Conservation (phyloP, 2,888 invertebrate genomes). For the Dyspetes luteomarginatus region DNA sequence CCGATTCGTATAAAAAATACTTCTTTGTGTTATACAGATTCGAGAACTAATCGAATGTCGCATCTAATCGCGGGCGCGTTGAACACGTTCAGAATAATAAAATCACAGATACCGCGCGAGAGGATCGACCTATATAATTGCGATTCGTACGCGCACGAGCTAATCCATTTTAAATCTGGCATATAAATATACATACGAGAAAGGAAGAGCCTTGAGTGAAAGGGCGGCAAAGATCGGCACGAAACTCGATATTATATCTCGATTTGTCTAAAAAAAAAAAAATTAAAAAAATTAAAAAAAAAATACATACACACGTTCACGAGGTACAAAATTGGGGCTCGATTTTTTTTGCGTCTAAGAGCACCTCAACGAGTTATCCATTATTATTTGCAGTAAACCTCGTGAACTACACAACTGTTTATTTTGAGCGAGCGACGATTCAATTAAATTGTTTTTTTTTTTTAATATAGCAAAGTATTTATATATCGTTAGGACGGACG, state of each 20-base stretch:
- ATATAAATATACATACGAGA: not conserved
- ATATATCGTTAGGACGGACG: constrained; percentile 56
- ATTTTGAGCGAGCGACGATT: constrained; percentile 67
- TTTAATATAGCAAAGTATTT: constrained; percentile 49
- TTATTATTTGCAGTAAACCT: constrained; percentile 20
- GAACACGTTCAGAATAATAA: constrained; percentile 13
- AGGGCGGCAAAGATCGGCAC: not conserved
- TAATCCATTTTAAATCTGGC: constrained; percentile 7
- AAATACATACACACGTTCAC: constrained; percentile 11
- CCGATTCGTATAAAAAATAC: constrained; percentile 73
- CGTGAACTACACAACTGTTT: constrained; percentile 67
- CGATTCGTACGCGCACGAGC: not conserved
- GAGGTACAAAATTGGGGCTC: not conserved
- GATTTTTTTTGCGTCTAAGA: not conserved
- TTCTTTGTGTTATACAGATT: constrained; percentile 20
- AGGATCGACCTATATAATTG: constrained; percentile 5
- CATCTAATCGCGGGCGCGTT: constrained; percentile 26
- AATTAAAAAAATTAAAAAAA: too few species aligned
- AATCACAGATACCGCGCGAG: constrained; percentile 62
- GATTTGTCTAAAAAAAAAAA: not conserved
- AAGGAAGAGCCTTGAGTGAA: not conserved
- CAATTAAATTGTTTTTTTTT: constrained; percentile 40
- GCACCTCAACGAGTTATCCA: not conserved
- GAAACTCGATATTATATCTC: not conserved
- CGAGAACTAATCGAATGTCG: constrained; percentile 52